Base-by-base conservation (phyloP, 2,888 invertebrate species). In the Diploptera punctata region DNA sequence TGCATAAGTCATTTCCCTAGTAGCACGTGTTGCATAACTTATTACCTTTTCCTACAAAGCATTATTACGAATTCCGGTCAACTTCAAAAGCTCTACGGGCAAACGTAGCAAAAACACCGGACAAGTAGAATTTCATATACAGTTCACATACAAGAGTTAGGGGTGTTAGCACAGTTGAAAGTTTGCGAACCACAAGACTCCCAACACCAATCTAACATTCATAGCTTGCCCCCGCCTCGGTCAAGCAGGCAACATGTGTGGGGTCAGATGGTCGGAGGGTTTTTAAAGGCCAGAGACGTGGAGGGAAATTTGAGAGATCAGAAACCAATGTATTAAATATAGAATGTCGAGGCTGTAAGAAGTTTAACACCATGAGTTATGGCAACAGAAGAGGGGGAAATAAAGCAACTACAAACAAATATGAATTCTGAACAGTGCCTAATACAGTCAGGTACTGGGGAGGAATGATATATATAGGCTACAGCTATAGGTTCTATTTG, bases 1-100 rank as follows among this genome's bases (percentile, higher is more conserved):
- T n/a, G n/a, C n/a, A n/a, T n/a, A n/a, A n/a, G n/a, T n/a, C n/a
- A n/a, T n/a, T n/a, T n/a, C n/a, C n/a, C n/a, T n/a, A n/a, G n/a
- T 21, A 24, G 44, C 65, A 65, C 18, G 65, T 65, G 65, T 47
- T 65, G 29, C 65, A 65, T 65, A 65, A 65, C 44, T 65, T 65
- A 65, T 65, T 65, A 65, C 44, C 26, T 65, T 65, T 65, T 65
- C 65, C 44, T 47, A 47, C 29, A 65, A 33, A 65, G 24, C 65
- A 65, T 38, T 65, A 65, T 65, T 65, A 65, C 18, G 65, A 65
- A 65, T 65, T 65, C 65, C 65, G 47, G 65, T 65, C 65, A 38
- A 65, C 65, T 65, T 65, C 65, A 65, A 65, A 65, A 44, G 61
- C 61, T 61, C 61, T 38, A 13, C 21, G 61, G 61, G 33, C 19